phyloP scores from a whole-genome alignment of 2,888 invertebrate genomes.

The Lottia scabra region DNA sequence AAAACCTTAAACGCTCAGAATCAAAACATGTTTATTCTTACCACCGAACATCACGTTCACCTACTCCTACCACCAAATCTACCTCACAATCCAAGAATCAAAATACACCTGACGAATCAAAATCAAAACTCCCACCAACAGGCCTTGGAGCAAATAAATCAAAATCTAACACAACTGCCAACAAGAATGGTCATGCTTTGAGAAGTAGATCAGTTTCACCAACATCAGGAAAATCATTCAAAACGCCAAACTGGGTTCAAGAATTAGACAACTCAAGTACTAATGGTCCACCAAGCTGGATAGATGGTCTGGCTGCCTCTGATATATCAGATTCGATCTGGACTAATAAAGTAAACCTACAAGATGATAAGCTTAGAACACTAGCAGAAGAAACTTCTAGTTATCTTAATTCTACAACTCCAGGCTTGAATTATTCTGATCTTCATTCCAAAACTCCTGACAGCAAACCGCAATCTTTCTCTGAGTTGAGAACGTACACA shows the following conservation, averaged over 20 bases:
- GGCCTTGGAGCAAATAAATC: neutral
- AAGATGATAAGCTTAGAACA: neutral
- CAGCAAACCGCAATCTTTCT: neutral
- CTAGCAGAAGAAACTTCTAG: neutral
- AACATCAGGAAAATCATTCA: constrained; percentile 8
- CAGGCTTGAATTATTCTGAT: constrained; percentile 34
- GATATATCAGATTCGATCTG: constrained; percentile 28
- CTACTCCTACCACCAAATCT: constrained; percentile 9
- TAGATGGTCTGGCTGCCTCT: constrained; percentile 44
- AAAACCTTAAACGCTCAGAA: constrained; percentile 21
- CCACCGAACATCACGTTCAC: constrained; percentile 34
- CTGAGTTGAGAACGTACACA: neutral
- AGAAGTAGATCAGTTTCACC: constrained; percentile 18
- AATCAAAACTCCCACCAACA: constrained; percentile 3
- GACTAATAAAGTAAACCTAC: neutral
- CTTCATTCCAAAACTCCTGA: constrained; percentile 2
- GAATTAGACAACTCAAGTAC: constrained; percentile 41
- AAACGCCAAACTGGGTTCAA: constrained; percentile 39
- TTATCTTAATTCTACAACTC: neutral
- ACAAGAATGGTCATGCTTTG: neutral
- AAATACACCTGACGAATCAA: neutral
- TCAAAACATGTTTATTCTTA: constrained; percentile 48
- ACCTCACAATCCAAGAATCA: neutral
- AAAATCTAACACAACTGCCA: neutral
- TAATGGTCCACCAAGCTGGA: constrained; percentile 50